Evolutionary conservation across 2,888 invertebrate genomes (phyloP), one percentile per base, ranked within the genome.

Genomic region (Digitonthophagus gazella): DNA sequence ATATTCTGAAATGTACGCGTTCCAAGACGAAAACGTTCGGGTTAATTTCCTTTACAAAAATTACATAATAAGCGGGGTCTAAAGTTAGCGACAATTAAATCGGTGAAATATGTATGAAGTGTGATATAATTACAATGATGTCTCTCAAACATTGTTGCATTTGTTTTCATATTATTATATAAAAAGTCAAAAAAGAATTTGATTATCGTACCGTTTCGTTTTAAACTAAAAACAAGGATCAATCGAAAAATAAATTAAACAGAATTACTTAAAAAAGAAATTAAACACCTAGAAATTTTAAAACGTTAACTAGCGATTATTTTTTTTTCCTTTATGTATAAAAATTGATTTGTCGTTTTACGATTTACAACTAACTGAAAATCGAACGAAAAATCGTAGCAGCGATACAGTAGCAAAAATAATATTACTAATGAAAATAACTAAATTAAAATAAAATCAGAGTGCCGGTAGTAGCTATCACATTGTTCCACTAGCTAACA

Each of bases 401-500:
- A 11, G 28, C 28, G 66, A 64, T 65, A 71, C 64, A 64, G 28
- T 66, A 20, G 18, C 57, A 19, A 15, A 66, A 57, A 64, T 58
- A 58, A 15, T 65, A 28, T 63, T 20, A 22, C 20, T 61, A 64
- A 16, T 8, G 55, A 44, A 55, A 56, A 70, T 22, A 67, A 66
- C 22, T 44, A 15, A 56, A 15, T 14, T 28, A 28, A 55, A 58
- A 67, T 68, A 69, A 71, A 71, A 67, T 69, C 67, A 70, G 72
- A 70, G 63, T 70, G 69, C 71, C 58, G 67, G 19, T 66, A 67
- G 28, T 44, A 44, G 28, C 28, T 77, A 78, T 78, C 78, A 78
- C 77, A 77, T 75, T 73, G 76, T 77, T 77, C 77, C 76, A 77
- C 77, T 78, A 77, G 72, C 69, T 74, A 75, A 75, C 75, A 76